A percentile compares a stretch with the other conserved stretches of the same genome.
Evolutionary conservation across 2,888 invertebrate genomes (phyloP).

Genomic region (Ditylenchus weischeri): DNA sequence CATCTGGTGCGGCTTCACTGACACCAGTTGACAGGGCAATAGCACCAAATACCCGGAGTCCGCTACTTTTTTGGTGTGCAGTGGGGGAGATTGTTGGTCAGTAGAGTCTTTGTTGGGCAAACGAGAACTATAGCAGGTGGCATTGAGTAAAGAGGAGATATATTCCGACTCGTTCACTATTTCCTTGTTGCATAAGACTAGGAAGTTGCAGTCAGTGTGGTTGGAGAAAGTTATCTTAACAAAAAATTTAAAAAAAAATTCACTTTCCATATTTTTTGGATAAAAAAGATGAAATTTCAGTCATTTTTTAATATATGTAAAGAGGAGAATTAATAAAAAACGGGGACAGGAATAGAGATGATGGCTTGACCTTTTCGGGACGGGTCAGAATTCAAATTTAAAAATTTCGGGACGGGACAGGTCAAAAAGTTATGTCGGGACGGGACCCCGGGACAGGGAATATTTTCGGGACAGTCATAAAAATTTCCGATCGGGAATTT

Average conservation of each 20-base stretch:
- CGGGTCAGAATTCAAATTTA: too few relatives aligned
- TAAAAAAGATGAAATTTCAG: too few relatives aligned
- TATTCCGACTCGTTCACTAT: slow-evolving; percentile 27
- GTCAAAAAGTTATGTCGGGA: too few relatives aligned
- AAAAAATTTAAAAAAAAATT: neutral
- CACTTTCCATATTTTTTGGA: too few relatives aligned
- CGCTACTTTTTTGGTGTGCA: slow-evolving; percentile 11
- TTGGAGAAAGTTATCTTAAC: slow-evolving; percentile 26
- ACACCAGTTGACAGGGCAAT: slow-evolving; percentile 17
- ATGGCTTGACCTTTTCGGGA: too few relatives aligned
- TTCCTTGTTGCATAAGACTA: slow-evolving; percentile 25
- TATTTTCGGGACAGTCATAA: too few relatives aligned
- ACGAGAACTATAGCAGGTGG: slow-evolving; percentile 19
- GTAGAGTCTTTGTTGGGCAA: neutral
- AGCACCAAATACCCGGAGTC: slow-evolving; percentile 25
- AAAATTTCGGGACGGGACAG: too few relatives aligned
- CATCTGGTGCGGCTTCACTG: slow-evolving; percentile 4
- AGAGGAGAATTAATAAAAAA: too few relatives aligned
- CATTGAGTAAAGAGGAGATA: slow-evolving; percentile 26
- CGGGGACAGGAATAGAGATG: too few relatives aligned
- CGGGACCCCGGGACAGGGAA: too few relatives aligned
- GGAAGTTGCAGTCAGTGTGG: slow-evolving; percentile 21
- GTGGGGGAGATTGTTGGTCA: neutral
- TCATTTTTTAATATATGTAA: too few relatives aligned
- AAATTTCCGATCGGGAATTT: too few relatives aligned